Conservation (phyloP, 2,888 invertebrate genomes). For the Epistrophella euchroma region DNA sequence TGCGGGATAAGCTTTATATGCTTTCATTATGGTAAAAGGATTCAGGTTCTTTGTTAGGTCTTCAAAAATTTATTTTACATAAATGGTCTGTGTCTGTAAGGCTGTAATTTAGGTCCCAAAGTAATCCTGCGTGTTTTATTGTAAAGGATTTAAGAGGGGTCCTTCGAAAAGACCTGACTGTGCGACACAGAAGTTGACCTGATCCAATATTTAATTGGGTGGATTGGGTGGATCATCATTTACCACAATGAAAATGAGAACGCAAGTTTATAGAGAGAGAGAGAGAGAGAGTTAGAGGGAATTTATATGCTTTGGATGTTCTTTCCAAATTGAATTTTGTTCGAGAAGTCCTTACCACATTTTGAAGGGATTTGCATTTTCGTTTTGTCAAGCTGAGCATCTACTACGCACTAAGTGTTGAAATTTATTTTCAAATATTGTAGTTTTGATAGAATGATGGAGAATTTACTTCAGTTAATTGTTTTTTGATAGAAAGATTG, state of each 20-base stretch:
- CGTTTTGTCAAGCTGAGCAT: not conserved
- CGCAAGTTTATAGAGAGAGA: not conserved
- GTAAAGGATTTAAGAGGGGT: slow-evolving; percentile 27
- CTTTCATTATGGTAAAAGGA: slow-evolving; percentile 68
- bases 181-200: slow-evolving; percentile 35
- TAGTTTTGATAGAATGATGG: not conserved
- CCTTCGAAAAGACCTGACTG: not conserved
- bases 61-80: slow-evolving; percentile 71
- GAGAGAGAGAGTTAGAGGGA: not conserved
- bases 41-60: slow-evolving; percentile 61
- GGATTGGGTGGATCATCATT: slow-evolving; percentile 36
- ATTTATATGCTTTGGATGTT: slow-evolving; percentile 6
- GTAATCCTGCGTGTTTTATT: slow-evolving; percentile 50
- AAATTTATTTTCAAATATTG: not conserved
- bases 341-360: not conserved
- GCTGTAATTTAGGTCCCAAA: slow-evolving; percentile 17
- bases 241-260: not conserved
- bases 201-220: slow-evolving; percentile 50
- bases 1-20: slow-evolving; percentile 44
- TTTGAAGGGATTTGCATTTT: slow-evolving; percentile 12
- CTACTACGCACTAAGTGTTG: not conserved
- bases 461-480: not conserved
- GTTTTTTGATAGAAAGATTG: no score
- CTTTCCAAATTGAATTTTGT: slow-evolving; percentile 53
- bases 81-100: slow-evolving; percentile 44